Percentiles rank a stretch among this genome's conserved stretches.
phyloP scores from a whole-genome alignment of 2,888 invertebrate genomes.

The Drosophila testacea region DNA sequence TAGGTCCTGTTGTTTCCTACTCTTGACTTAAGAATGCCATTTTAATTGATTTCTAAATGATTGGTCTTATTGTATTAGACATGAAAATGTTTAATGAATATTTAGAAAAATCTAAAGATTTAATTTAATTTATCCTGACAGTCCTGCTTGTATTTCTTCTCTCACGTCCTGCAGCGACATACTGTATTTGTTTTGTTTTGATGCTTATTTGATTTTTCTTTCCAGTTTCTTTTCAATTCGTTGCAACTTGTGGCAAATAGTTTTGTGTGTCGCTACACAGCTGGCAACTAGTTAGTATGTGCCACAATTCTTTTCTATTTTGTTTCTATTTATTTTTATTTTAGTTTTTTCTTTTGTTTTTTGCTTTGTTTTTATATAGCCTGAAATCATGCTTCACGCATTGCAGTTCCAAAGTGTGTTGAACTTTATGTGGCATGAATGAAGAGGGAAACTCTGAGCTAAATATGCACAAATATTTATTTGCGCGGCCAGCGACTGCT shows the following conservation, averaged over 20 bases:
- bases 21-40: background rate
- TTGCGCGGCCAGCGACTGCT: conserved; percentile 46
- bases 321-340: conserved; percentile 12
- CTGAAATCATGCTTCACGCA: conserved; percentile 68
- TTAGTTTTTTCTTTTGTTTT: conserved; percentile 28
- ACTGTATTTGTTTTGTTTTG: conserved; percentile 54
- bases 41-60: conserved; percentile 5
- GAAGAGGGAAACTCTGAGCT: conserved; percentile 35
- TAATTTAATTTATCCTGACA: background rate
- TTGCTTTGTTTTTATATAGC: conserved; percentile 31
- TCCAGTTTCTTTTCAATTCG: conserved; percentile 49
- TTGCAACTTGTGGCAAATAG: conserved; percentile 75
- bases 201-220: conserved; percentile 74
- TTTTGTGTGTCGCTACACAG: conserved; percentile 49
- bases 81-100: background rate
- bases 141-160: background rate
- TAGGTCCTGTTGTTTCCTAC: background rate
- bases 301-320: conserved; percentile 40
- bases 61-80: background rate
- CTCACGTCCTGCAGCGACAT: conserved; percentile 14
- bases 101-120: background rate
- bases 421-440: conserved; percentile 61
- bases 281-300: conserved; percentile 70
- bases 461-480: conserved; percentile 79
- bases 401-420: conserved; percentile 67